Evolutionary conservation across 2,113 vertebrate genomes (phyloP).

Genomic region (Poicephalus gulielmi): DNA sequence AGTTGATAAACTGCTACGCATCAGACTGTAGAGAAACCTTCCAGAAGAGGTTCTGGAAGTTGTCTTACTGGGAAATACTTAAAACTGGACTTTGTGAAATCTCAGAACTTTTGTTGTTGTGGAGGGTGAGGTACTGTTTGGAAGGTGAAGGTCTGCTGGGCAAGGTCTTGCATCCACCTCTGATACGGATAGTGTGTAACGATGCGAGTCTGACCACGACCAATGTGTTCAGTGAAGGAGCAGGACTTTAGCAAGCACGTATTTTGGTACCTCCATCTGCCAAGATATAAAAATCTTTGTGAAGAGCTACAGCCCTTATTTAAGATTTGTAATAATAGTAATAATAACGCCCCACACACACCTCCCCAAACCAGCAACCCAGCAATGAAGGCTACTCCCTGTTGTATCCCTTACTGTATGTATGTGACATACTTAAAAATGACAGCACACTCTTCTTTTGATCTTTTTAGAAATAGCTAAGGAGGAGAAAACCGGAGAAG

Average conservation of each 20-base stretch:
- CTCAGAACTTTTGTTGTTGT: not conserved
- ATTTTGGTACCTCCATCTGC: not conserved
- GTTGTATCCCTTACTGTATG: not conserved
- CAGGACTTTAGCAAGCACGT: not conserved
- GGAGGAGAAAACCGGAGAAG: not conserved
- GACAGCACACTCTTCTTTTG: not conserved
- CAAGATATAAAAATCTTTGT: not conserved
- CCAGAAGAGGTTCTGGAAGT: not conserved
- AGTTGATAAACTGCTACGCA: not conserved
- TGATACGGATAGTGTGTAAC: not conserved
- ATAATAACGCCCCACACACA: not conserved
- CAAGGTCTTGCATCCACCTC: not conserved
- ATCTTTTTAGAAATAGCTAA: slow-evolving; percentile 51
- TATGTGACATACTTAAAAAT: not conserved
- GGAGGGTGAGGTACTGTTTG: not conserved
- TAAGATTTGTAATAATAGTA: not conserved
- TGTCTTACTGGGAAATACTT: not conserved
- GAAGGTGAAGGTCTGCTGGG: not conserved
- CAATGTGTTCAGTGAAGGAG: not conserved
- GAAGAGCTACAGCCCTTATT: not conserved
- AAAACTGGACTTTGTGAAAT: not conserved
- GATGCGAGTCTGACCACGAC: not conserved
- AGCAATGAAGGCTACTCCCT: not conserved
- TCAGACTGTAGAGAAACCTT: not conserved
- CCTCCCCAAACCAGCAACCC: not conserved